Conservation (phyloP, 30 jellyfish, hydroid and myxozoan genomes). For the Cassiopea xamachana region DNA sequence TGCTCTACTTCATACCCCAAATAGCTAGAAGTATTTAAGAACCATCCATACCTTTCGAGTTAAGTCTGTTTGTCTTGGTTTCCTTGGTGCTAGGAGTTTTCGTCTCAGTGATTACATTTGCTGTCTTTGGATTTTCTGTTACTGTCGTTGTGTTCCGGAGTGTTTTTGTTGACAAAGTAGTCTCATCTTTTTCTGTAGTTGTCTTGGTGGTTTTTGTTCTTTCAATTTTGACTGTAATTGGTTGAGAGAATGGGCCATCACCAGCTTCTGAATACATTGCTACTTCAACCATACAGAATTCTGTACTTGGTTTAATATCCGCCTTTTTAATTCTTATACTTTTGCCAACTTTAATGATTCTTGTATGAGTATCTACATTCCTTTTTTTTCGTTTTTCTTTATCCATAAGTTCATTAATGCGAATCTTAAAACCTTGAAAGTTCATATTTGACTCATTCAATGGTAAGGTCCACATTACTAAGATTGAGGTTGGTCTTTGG, state of each 20-base stretch:
- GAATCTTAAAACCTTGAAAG: constrained; percentile 38
- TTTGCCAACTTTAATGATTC: constrained; percentile 24
- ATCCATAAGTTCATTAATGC: constrained; percentile 24
- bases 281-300: constrained; percentile 43
- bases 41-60: neutral
- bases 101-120: neutral
- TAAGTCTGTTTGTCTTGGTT: neutral
- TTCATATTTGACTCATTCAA: constrained; percentile 6
- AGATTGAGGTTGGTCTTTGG: constrained; percentile 16
- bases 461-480: constrained; percentile 37
- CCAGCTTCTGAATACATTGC: constrained; percentile 55
- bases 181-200: neutral
- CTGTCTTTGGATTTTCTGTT: neutral
- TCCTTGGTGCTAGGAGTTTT: neutral
- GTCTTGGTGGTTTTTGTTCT: neutral
- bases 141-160: neutral
- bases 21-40: neutral
- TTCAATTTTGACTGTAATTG: constrained; percentile 16
- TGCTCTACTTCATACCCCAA: neutral
- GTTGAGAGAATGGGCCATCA: constrained; percentile 61
- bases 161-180: neutral
- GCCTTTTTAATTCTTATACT: neutral
- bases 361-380: neutral
- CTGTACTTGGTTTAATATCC: neutral
- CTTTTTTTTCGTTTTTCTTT: constrained; percentile 3